Conservation (phyloP, 1,140 invertebrate species). For the Brachionus rotundiformis region DNA sequence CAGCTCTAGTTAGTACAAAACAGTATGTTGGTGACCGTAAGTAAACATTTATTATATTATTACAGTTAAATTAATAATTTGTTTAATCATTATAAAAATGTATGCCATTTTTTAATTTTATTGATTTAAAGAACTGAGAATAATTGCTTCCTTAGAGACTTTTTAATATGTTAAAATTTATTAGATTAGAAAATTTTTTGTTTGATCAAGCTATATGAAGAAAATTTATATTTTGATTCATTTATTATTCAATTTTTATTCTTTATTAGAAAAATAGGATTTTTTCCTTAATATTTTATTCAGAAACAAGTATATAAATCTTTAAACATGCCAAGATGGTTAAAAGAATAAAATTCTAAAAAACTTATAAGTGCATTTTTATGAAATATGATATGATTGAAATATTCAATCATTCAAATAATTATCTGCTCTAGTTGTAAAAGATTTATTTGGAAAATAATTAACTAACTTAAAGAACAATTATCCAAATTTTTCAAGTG, state of each 20-base stretch:
- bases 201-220: too few relatives aligned
- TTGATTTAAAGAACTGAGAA: background rate
- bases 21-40: conserved; percentile 80
- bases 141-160: background rate
- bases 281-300: too few relatives aligned
- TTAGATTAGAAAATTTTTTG: too few relatives aligned
- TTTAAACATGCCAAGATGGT: too few relatives aligned
- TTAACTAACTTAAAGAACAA: background rate
- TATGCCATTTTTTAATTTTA: background rate
- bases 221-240: too few relatives aligned
- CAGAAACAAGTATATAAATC: too few relatives aligned
- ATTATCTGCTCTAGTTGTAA: background rate
- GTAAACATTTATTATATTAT: conserved; percentile 19
- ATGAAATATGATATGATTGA: background rate
- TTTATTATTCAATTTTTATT: too few relatives aligned
- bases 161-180: too few relatives aligned
- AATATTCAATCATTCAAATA: background rate
- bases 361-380: background rate
- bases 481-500: background rate
- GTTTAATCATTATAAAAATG: background rate
- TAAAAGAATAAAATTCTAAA: too few relatives aligned
- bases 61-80: background rate
- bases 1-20: conserved; percentile 81
- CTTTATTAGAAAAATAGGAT: too few relatives aligned
- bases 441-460: background rate